These are phyloP conservation scores for Hydrolagus affinis DNA, from an alignment of 2,113 vertebrate genomes.

Conservation along the genomic window DNA sequence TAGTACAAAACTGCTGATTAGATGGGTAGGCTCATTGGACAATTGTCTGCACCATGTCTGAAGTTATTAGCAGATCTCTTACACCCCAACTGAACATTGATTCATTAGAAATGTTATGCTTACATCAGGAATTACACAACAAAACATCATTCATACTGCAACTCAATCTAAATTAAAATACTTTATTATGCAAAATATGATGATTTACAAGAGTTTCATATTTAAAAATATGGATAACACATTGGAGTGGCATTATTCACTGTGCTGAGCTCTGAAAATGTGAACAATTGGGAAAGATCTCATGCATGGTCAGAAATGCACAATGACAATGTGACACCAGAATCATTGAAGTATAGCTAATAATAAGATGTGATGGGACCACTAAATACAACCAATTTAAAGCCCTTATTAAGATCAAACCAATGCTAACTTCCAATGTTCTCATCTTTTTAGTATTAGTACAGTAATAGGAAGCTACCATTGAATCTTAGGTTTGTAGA, in stretches of 20 bases:
- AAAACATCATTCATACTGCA: constrained; percentile 12
- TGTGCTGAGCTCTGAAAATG: constrained; percentile 3
- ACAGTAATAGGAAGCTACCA: not conserved
- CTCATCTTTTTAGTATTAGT: not conserved
- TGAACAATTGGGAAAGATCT: constrained; percentile 17
- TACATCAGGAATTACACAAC: constrained; percentile 10
- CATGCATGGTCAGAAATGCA: not conserved
- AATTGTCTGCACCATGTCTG: no score
- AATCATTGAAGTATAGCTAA: not conserved
- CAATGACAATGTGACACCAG: not conserved
- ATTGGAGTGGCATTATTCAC: constrained; percentile 21
- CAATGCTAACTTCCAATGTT: not conserved
- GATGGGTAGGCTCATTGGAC: no score
- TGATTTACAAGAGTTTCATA: not conserved
- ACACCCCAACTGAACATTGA: not conserved
- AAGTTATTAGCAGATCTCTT: not conserved
- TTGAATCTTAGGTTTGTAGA: not conserved
- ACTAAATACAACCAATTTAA: not conserved
- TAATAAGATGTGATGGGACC: constrained; percentile 4
- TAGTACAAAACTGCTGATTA: no score
- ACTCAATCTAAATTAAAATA: constrained; percentile 24
- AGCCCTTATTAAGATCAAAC: not conserved
- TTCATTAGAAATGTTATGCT: not conserved
- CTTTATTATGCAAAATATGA: constrained; percentile 28
- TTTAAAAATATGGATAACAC: constrained; percentile 21